A percentile compares a stretch with the other conserved stretches of the same genome.
Conservation (phyloP, 2,888 invertebrate genomes). For the Busseola fusca region DNA sequence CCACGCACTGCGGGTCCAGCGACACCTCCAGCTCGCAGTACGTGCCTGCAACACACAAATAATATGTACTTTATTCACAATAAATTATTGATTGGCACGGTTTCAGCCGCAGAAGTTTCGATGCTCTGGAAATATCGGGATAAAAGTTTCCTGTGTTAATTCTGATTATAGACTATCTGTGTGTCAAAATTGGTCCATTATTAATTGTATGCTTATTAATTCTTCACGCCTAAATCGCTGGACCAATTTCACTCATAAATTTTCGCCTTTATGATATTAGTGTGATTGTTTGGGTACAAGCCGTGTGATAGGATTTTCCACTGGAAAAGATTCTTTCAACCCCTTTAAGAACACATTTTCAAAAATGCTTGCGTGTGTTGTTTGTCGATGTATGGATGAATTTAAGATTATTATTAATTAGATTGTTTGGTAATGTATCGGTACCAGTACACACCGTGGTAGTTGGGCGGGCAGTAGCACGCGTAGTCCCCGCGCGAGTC, state of each 20-base stretch:
- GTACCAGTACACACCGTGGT: constrained; percentile 85
- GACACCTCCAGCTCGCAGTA: constrained; percentile 93
- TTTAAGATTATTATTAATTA: not conserved
- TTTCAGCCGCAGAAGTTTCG: no score
- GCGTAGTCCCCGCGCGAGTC: constrained; percentile 91
- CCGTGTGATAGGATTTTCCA: not conserved
- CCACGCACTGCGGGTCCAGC: constrained; percentile 91
- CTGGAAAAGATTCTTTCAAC: not conserved
- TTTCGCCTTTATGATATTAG: no score
- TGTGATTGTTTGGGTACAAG: not conserved
- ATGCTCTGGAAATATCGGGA: no score
- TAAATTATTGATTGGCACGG: not conserved
- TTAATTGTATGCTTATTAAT: no score
- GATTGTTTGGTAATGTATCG: not conserved
- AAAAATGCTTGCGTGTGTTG: not conserved
- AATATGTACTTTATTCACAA: not conserved
- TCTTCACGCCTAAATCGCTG: no score
- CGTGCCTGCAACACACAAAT: constrained; percentile 76
- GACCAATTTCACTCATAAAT: no score
- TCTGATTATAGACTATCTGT: no score
- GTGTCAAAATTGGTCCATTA: no score
- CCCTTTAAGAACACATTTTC: not conserved
- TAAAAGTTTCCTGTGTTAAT: no score
- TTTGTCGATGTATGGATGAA: not conserved
- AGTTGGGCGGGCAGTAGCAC: constrained; percentile 92